phyloP scores from a whole-genome alignment of 2,888 invertebrate species.

The Harmothoe impar region DNA sequence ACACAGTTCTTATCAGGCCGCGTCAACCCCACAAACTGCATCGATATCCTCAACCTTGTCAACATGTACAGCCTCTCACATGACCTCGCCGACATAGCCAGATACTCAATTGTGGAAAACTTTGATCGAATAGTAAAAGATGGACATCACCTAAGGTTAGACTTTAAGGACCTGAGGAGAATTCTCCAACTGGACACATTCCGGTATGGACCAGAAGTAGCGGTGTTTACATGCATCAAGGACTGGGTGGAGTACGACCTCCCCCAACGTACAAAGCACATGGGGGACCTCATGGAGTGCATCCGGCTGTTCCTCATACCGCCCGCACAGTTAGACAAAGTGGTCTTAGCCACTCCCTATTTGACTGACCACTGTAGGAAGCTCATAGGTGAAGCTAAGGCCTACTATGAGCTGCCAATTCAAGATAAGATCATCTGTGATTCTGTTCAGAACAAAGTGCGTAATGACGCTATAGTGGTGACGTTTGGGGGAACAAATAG shows the following conservation, averaged over 20 bases:
- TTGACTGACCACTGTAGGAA: constrained; percentile 32
- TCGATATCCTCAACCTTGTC: constrained; percentile 33
- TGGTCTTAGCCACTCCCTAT: background rate
- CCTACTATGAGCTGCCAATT: background rate
- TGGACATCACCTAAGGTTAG: constrained; percentile 31
- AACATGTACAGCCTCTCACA: constrained; percentile 28
- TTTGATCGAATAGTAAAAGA: constrained; percentile 4
- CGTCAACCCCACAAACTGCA: constrained; percentile 9
- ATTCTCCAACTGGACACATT: constrained; percentile 29
- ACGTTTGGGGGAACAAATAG: constrained; percentile 37
- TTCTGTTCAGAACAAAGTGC: constrained; percentile 29
- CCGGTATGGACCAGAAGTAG: constrained; percentile 44
- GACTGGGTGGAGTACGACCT: constrained; percentile 48
- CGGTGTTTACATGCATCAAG: constrained; percentile 22
- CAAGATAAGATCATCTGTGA: constrained; percentile 25
- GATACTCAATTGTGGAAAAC: constrained; percentile 30
- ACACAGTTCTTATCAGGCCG: background rate
- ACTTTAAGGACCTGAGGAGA: constrained; percentile 23
- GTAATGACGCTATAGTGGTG: constrained; percentile 46
- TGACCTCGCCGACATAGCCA: background rate
- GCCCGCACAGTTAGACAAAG: background rate
- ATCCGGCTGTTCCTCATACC: constrained; percentile 7
- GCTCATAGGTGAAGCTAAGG: background rate
- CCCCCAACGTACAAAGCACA: background rate
- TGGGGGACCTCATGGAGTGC: constrained; percentile 11